A percentile compares a stretch with the other conserved stretches of the same genome.
phyloP scores from a whole-genome alignment of 2,888 invertebrate genomes.

The Amaurobius ferox region DNA sequence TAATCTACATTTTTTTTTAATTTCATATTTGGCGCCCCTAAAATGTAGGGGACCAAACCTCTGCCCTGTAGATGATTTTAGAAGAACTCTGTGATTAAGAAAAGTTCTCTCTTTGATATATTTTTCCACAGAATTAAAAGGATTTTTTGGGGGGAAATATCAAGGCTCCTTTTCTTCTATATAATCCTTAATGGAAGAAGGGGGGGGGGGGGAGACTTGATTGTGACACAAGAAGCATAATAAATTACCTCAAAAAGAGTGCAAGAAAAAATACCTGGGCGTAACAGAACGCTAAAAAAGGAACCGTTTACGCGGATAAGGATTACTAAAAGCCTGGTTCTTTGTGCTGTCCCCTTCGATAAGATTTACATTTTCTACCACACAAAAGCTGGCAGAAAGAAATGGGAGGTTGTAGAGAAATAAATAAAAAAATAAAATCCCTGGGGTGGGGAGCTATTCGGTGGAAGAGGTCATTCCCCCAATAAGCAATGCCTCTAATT shows the following conservation, averaged over 20 bases:
- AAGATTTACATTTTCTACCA: slow-evolving; percentile 46
- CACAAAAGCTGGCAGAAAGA: slow-evolving; percentile 12
- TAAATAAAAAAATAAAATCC: neutral
- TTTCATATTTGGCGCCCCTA: no score
- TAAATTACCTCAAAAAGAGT: slow-evolving; percentile 25
- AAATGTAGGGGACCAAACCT: no score
- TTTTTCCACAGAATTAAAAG: neutral
- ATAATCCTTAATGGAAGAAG: slow-evolving; percentile 1
- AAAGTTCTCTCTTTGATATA: no score
- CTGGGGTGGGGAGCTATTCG: slow-evolving; percentile 1
- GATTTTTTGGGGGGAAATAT: neutral
- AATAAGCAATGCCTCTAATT: neutral
- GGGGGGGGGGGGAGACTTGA: neutral
- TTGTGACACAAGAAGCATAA: slow-evolving; percentile 31
- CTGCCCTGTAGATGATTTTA: no score
- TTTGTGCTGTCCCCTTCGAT: slow-evolving; percentile 15
- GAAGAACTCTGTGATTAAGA: no score
- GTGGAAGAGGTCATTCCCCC: neutral
- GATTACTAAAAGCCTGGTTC: slow-evolving; percentile 37
- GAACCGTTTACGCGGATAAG: slow-evolving; percentile 30
- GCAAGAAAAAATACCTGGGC: neutral
- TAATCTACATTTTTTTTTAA: no score
- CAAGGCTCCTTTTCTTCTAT: neutral
- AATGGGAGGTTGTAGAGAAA: neutral
- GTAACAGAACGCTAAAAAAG: neutral